Base-by-base conservation (phyloP, 2,888 invertebrate species). In the Plutella xylostella region DNA sequence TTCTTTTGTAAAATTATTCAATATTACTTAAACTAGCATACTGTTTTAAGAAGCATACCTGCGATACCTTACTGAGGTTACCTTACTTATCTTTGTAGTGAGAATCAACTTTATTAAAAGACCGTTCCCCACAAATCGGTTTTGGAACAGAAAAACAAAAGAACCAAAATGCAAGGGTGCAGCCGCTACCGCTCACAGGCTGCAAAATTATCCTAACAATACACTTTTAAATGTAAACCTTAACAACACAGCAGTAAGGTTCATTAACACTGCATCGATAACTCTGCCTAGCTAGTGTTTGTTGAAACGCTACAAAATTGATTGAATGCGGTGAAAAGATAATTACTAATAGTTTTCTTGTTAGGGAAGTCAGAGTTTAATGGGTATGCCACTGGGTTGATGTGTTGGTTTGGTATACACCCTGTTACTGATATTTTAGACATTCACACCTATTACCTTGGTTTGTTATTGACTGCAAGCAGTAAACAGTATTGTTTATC, bases 301-400 rank as follows among this genome's bases (percentile, higher is more conserved):
- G 61, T 60, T 52, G 52, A 65, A 58, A 55, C 58, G 62, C 64
- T 69, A 66, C 68, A 65, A 73, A 77, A 73, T 73, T 76, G 75
- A 76, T 76, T 76, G 75, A 77, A 77, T 42, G 73, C 66, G 69
- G 71, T 65, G 63, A 63, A 66, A 57, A 59, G 73, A 77, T 78
- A 77, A 78, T 78, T 74, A 72, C 71, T 76, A 71, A 75, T 76
- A 73, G 75, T 75, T 79, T 75, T 76, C 78, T 74, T 71, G 77
- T 79, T 79, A 76, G 60, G 65, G 34, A 34, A 34, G 34, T 34
- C 34, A 15, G 34, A 7, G 9, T 15, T 34, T 34, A 34, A 34
- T 15, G 9, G 34, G 17, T 15, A 34, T 34, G 34, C 34, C 34
- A 34, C 15, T 28, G 11, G n/a, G n/a, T 28, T 28, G 28, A 9